Base-by-base conservation (phyloP, 2,888 invertebrate genomes). In the Tetanocera ferruginea region DNA sequence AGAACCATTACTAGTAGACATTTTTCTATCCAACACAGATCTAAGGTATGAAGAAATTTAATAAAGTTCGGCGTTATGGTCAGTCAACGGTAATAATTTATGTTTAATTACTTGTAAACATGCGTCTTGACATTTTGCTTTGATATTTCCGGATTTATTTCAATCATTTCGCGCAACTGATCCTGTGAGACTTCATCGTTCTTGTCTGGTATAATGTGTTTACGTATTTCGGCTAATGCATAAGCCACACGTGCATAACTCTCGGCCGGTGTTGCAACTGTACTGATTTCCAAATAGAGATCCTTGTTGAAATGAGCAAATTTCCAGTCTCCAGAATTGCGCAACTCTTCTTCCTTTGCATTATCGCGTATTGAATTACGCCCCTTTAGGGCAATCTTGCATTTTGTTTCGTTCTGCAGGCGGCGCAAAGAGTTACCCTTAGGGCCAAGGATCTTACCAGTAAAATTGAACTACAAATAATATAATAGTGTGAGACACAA, bases 371-470 rank as follows among this genome's bases (percentile, higher is more conserved):
- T 97, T 0, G 97, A 97, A 74, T 97, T 97, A 81, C 95, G 92
- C 17, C 98, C 98, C 25, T 97, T 92, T 17, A 98, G 95, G 5
- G 97, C 96, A 95, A 98, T 97, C 91, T 96, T 97, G 87, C 97
- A 97, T 93, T 96, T 95, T 0, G 98, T 98, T 87, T 97, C 97
- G 83, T 97, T 97, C 89, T 98, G 97, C 51, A 98, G 91, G 74
- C 96, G 93, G 87, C 97, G 97, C 92, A 98, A 92, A 3, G 97
- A 96, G 89, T 96, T 96, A 28, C 97, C 98, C 90, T 97, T 97
- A 14, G 97, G 98, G 0, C 98, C 98, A 83, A 98, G 91, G 71
- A 98, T 92, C 91, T 98, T 97, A 0, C 98, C 98, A 80, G 97
- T 97, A 90, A 98, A 98, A 91, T 98, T 98, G 89, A 97, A 97